phyloP scores from a whole-genome alignment of 2,888 invertebrate species.

The Brachypalpus laphriformis region DNA sequence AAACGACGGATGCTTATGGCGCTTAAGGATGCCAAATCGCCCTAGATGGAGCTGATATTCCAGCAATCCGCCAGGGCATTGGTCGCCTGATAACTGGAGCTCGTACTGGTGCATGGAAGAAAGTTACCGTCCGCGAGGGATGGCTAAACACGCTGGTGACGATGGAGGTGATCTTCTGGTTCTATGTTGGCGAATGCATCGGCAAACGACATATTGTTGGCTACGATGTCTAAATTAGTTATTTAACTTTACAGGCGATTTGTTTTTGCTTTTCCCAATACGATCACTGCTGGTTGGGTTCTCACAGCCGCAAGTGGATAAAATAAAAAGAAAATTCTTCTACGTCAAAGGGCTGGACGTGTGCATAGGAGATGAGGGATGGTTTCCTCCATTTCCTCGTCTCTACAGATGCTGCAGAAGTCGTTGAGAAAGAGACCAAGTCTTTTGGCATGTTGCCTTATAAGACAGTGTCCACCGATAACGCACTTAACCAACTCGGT shows the following conservation, averaged over 20 bases:
- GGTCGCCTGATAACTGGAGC: conserved; percentile 88
- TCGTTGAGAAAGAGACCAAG: too few relatives aligned
- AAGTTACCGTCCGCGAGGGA: conserved; percentile 93
- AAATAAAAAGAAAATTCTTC: too few relatives aligned
- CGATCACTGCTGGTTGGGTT: not conserved
- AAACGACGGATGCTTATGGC: too few relatives aligned
- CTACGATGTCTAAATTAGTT: conserved; percentile 87
- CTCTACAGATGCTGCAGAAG: too few relatives aligned
- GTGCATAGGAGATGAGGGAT: too few relatives aligned
- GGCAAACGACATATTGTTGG: conserved; percentile 96
- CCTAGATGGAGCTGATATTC: conserved; percentile 93
- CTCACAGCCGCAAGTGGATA: not conserved
- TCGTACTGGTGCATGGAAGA: conserved; percentile 91
- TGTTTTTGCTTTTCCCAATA: not conserved
- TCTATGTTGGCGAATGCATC: conserved; percentile 98
- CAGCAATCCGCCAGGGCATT: conserved; percentile 91
- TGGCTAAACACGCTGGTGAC: conserved; percentile 94
- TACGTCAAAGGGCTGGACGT: too few relatives aligned
- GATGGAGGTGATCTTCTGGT: conserved; percentile 97
- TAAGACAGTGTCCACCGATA: too few relatives aligned
- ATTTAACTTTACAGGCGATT: not conserved
- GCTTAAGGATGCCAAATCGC: too few relatives aligned
- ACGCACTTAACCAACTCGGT: too few relatives aligned
- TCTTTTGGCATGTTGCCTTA: too few relatives aligned
- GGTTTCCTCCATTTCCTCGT: too few relatives aligned